Evolutionary conservation across 2,113 vertebrate species (phyloP).

Genomic region (Cygnus buccinator): DNA sequence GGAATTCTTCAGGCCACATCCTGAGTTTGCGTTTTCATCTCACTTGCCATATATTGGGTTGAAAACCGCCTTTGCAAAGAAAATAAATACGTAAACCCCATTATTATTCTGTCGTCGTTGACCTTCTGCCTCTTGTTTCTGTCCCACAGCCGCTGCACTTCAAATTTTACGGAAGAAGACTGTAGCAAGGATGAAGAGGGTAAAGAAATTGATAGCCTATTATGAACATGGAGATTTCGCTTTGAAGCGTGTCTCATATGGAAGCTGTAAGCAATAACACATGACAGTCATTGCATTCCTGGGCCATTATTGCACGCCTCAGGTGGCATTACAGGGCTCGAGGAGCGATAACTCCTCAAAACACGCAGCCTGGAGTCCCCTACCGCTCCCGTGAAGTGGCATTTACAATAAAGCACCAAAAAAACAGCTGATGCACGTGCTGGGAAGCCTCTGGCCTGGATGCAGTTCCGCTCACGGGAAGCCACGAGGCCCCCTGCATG

Average conservation of each 20-base stretch:
- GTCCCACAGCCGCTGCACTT: not conserved
- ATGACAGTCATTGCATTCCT: not conserved
- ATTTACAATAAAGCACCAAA: constrained; percentile 29
- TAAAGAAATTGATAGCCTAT: constrained; percentile 2
- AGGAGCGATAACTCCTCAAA: constrained; percentile 7
- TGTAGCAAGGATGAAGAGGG: not conserved
- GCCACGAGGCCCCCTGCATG: not conserved
- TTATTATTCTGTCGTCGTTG: constrained; percentile 59
- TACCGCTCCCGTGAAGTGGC: constrained; percentile 10
- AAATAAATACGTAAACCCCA: not conserved
- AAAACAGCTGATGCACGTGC: not conserved
- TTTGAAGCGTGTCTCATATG: not conserved
- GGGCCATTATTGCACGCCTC: constrained; percentile 17
- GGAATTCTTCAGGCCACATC: not conserved
- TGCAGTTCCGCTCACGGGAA: not conserved
- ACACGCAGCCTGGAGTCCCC: not conserved
- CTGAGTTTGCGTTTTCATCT: not conserved
- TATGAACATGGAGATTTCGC: constrained; percentile 23
- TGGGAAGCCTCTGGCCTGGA: not conserved
- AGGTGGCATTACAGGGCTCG: not conserved
- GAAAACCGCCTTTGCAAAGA: constrained; percentile 31
- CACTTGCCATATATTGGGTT: not conserved
- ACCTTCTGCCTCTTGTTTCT: constrained; percentile 46
- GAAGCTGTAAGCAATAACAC: constrained; percentile 15
- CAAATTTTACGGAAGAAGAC: not conserved